Percentiles rank a stretch among this genome's conserved stretches.
Conservation (phyloP, 2,797 vertebrate species). For the Cossypha heuglini region DNA sequence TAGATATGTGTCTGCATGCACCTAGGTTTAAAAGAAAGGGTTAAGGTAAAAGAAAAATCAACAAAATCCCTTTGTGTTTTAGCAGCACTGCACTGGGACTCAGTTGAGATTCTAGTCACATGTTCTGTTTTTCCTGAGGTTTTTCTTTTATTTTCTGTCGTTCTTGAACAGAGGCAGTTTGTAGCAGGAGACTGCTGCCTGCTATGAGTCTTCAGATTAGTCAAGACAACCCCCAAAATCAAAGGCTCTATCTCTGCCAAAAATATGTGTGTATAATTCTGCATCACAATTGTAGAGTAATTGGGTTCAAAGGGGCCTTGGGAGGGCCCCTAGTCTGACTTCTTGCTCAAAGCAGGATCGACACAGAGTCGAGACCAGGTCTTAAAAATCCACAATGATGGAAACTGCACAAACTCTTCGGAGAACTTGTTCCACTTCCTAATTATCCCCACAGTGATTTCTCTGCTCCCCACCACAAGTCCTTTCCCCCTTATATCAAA, state of each 20-base stretch:
- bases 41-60: background rate
- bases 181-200: background rate
- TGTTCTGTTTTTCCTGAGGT: background rate
- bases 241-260: background rate
- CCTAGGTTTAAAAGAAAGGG: background rate
- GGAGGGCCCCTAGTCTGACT: background rate
- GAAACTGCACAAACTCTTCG: background rate
- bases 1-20: fast-evolving
- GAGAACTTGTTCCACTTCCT: background rate
- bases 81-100: background rate
- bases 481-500: background rate
- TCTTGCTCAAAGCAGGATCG: background rate
- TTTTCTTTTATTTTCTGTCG: background rate
- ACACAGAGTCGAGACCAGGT: background rate
- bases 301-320: background rate
- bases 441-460: background rate
- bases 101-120: background rate
- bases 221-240: background rate
- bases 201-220: background rate
- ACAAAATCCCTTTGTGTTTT: background rate
- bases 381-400: background rate
- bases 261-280: background rate
- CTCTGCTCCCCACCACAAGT: fast-evolving
- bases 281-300: background rate
- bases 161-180: background rate